Conservation (phyloP, 2,888 invertebrate genomes). For the Plebejus melissa region DNA sequence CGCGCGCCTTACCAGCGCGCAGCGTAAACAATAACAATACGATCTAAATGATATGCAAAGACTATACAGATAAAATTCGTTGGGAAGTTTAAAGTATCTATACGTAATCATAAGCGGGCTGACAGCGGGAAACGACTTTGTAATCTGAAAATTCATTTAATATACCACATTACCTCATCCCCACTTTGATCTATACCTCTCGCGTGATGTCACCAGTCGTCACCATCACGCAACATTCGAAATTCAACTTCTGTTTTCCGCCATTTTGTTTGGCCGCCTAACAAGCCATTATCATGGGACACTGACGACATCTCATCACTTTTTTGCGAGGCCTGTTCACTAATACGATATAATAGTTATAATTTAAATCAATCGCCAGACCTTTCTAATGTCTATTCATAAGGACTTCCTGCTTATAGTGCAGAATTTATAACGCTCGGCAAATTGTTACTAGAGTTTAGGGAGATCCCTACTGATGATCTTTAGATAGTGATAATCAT, state of each 20-base stretch:
- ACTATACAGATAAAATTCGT: too few relatives aligned
- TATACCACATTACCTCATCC: background rate
- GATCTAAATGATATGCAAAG: too few relatives aligned
- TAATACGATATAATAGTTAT: slow-evolving; percentile 64
- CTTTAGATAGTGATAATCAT: too few relatives aligned
- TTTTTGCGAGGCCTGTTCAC: slow-evolving; percentile 41
- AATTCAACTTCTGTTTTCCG: background rate
- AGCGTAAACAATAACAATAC: too few relatives aligned
- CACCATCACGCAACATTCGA: background rate
- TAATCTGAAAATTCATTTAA: background rate
- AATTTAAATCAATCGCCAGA: slow-evolving; percentile 28
- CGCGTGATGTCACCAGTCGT: slow-evolving; percentile 5
- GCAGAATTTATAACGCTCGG: slow-evolving; percentile 5
- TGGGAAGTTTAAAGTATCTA: too few relatives aligned
- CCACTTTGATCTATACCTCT: background rate
- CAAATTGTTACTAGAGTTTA: background rate
- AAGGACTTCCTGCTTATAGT: background rate
- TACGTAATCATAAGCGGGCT: too few relatives aligned
- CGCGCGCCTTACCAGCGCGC: too few relatives aligned
- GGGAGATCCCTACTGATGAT: background rate
- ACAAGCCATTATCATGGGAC: slow-evolving; percentile 10
- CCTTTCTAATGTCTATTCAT: slow-evolving; percentile 1
- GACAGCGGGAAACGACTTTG: too few relatives aligned
- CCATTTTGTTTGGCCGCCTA: slow-evolving; percentile 3
- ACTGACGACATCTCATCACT: slow-evolving; percentile 33